Evolutionary conservation across 2,888 invertebrate genomes (phyloP), one percentile per base, ranked within the genome.

Genomic region (Rhaphigaster nebulosa): DNA sequence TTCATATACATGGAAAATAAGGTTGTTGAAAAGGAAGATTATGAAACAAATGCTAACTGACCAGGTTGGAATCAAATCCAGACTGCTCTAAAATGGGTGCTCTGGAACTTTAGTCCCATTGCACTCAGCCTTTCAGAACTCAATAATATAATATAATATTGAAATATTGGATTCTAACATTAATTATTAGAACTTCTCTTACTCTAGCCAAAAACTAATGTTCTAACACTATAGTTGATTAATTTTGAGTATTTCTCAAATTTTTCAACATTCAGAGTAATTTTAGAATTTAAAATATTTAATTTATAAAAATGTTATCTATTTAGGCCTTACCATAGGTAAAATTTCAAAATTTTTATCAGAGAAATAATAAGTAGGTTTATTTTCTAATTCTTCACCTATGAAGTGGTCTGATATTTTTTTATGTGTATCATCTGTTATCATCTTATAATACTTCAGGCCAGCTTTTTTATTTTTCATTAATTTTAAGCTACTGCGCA

Each of bases 401-500:
- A 84, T n/a, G 45, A 84, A 2, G 13, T 2, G 2, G 26, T 38
- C 6, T 26, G 45, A 26, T 23, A 84, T 41, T 26, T 45, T 84
- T 26, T 41, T 3, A 84, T 84, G 80, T 13, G 41, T 26, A 12
- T 41, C 45, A 45, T 84, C 80, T n/a, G 23, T 13, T 12, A 84
- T 38, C 80, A 84, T 84, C 23, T 84, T 84, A 13, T 45, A 84
- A 84, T 84, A 84, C 26, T 84, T 84, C 80, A 84, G 5, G 41
- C 80, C 45, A 26, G 0, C 41, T 84, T 4, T 41, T 84, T 45
- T 29, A 6, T 0, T 0, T n/a, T 45, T 70, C 70, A 70, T 70
- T 18, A 18, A 6, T 29, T 70, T 70, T 18, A 70, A 34, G 18
- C 34, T 70, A 34, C 8, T 34, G 18, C 70, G 5, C 34, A 70